Evolutionary conservation across 2,888 invertebrate species (phyloP).

Genomic region (Pristionchus entomophagus): DNA sequence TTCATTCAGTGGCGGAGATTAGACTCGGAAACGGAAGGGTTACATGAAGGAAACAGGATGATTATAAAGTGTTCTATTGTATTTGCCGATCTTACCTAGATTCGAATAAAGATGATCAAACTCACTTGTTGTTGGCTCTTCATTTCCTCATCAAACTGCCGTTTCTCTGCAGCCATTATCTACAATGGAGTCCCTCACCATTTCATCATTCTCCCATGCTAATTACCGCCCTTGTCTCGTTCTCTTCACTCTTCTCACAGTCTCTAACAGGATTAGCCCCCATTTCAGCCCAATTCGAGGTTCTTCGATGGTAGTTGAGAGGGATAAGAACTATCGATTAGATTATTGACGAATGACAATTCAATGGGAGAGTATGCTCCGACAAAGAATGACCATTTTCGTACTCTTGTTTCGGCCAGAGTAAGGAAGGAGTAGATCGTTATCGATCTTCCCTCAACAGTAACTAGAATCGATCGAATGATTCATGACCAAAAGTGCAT

Average conservation of each 20-base stretch:
- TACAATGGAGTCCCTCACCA: too few relatives aligned
- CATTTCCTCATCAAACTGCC: constrained; percentile 42
- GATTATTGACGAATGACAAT: neutral
- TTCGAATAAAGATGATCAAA: neutral
- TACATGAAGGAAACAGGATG: too few relatives aligned
- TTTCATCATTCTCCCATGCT: constrained; percentile 27
- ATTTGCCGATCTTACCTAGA: too few relatives aligned
- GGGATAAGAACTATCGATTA: neutral
- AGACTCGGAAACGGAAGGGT: constrained; percentile 25
- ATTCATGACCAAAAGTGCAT: neutral
- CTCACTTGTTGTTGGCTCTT: neutral
- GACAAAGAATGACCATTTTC: neutral
- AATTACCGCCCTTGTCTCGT: neutral
- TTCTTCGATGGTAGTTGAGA: neutral
- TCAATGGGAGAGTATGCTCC: neutral
- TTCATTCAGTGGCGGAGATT: neutral
- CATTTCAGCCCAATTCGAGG: neutral
- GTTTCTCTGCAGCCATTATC: constrained; percentile 37
- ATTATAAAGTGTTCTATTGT: too few relatives aligned
- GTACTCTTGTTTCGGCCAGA: neutral
- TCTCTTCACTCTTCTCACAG: neutral
- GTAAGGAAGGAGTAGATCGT: neutral
- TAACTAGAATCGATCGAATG: too few relatives aligned
- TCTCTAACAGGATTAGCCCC: constrained; percentile 34
- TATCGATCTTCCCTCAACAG: neutral